Evolutionary conservation across 2,888 invertebrate species (phyloP), one percentile per base, ranked within the genome.

Genomic region (Tenthredo notha): DNA sequence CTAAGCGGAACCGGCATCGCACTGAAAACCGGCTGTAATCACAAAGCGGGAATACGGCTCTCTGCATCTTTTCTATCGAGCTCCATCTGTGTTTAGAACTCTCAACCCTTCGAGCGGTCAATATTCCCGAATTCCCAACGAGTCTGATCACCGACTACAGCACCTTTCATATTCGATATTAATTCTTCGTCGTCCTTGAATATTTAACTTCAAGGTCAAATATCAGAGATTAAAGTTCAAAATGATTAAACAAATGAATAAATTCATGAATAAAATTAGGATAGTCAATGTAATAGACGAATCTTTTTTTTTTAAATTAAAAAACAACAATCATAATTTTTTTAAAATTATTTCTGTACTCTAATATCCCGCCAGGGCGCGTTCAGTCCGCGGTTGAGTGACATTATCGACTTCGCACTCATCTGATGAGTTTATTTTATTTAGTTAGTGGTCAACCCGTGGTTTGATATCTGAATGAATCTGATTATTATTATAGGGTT

Each of bases 1-100:
- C 87, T 87, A 85, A 87, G 87, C 88, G 86, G 86, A 89, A 90
- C 89, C 90, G 90, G 89, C 91, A 88, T 87, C 88, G 87, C 85
- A 88, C 90, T 90, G 90, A 90, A 88, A 90, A 89, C 88, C 87
- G 89, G 87, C 87, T 87, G 84, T 80, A 80, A 85, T 85, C 85
- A 85, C 85, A 78, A 72, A 85, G 85, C 85, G 85, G 85, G 85
- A 85, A 85, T 82, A 61, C 43, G 40, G 33, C 54, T 25, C 43
- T 6, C 12, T 54, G 82, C 78, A 78, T 72, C 54, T 54, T 54
- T 72, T 82, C 33, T 67, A 29, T 25, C 12, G 15, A 80, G 82
- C 80, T 50, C 80, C 85, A 85, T 85, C 85, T 85, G 70, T 85
- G 70, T n/a, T 29, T 9, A 25, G 33, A n/a, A 47, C 43, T 58